These are phyloP conservation scores for Ochlodes sylvanus DNA, from an alignment of 2,888 invertebrate genomes.

Conservation along the genomic window DNA sequence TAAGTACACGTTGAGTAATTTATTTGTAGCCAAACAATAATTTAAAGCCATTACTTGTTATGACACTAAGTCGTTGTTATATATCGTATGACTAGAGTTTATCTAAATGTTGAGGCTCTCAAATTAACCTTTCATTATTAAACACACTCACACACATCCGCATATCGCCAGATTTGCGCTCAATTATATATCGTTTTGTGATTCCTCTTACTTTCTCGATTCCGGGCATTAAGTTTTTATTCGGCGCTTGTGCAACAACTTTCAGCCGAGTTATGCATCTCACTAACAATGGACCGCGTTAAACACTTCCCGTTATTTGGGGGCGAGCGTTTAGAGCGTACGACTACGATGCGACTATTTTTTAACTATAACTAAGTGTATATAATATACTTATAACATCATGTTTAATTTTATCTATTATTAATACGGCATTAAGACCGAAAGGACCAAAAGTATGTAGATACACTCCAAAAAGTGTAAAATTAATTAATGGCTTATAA, in stretches of 20 bases:
- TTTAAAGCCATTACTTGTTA: neutral
- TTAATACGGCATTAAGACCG: too few species aligned
- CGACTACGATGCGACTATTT: neutral
- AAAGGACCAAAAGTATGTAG: too few species aligned
- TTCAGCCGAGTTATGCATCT: constrained; percentile 33
- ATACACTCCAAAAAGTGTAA: too few species aligned
- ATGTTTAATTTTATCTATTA: too few species aligned
- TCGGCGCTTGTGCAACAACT: constrained; percentile 35
- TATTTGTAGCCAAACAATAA: neutral
- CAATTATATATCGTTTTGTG: constrained; percentile 36
- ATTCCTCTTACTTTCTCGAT: constrained; percentile 37
- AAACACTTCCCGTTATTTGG: constrained; percentile 19
- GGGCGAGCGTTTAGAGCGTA: neutral
- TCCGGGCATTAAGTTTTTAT: constrained; percentile 34
- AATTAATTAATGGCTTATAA: too few species aligned
- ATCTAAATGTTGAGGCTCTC: neutral
- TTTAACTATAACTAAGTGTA: too few species aligned
- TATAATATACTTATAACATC: too few species aligned
- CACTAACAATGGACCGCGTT: constrained; percentile 26
- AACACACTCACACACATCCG: constrained; percentile 8
- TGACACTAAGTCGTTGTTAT: neutral
- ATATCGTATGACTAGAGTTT: neutral
- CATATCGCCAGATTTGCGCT: constrained; percentile 17
- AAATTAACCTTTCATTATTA: constrained; percentile 8
- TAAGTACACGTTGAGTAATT: too few species aligned